Conservation (phyloP, 2,888 invertebrate genomes). For the Nymphalis c-album region DNA sequence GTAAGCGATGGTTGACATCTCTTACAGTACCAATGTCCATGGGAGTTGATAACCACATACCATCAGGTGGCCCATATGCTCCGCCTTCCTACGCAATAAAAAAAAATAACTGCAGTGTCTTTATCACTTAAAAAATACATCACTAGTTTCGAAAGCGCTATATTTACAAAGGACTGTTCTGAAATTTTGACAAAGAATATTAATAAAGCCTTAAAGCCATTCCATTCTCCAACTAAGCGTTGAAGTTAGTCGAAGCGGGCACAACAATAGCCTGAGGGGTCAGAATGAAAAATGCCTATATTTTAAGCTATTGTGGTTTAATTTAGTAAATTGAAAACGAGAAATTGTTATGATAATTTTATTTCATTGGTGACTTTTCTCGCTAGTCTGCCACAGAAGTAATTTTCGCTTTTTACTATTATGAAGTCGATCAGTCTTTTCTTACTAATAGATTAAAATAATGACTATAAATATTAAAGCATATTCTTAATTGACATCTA, state of each 20-base stretch:
- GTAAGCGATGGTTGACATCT: no score
- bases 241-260: slow-evolving; percentile 3
- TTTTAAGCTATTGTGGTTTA: slow-evolving; percentile 7
- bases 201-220: slow-evolving; percentile 8
- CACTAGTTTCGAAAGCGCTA: background rate
- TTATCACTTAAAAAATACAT: slow-evolving; percentile 6
- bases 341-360: background rate
- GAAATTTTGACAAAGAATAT: slow-evolving; percentile 7
- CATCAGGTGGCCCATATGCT: no score
- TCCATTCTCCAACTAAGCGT: slow-evolving; percentile 7
- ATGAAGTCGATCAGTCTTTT: no score
- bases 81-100: no score
- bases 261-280: slow-evolving; percentile 2
- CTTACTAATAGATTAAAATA: no score
- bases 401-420: no score
- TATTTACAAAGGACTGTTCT: background rate
- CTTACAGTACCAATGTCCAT: no score
- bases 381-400: background rate
- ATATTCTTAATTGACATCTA: no score
- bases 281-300: slow-evolving; percentile 8
- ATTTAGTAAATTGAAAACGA: slow-evolving; percentile 9
- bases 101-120: no score
- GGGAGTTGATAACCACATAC: no score
- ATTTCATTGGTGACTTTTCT: background rate
- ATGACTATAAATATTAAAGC: no score